Percentiles rank a stretch among this genome's conserved stretches.
These are phyloP conservation scores for Disparrhopalites patrizii DNA, from an alignment of 2,888 invertebrate genomes.

Conservation along the genomic window DNA sequence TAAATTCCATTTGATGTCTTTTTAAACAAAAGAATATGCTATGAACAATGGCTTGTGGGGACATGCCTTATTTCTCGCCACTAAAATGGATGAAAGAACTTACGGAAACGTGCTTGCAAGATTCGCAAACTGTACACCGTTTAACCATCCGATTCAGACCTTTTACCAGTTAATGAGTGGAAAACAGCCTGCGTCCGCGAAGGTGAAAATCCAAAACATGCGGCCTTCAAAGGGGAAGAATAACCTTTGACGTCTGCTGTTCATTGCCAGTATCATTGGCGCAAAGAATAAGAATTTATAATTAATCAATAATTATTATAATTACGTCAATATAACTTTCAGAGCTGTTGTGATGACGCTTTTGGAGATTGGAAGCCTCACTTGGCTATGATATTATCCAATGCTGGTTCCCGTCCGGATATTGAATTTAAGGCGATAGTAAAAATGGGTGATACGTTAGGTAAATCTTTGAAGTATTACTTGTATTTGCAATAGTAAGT, in stretches of 20 bases:
- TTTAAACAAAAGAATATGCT: slow-evolving; percentile 82
- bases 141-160: slow-evolving; percentile 86
- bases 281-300: no score
- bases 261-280: no score
- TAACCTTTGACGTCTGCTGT: neutral
- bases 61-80: slow-evolving; percentile 85
- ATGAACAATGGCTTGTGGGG: slow-evolving; percentile 87
- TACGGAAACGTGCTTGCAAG: slow-evolving; percentile 82
- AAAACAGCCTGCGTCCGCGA: slow-evolving; percentile 71
- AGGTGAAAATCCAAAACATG: slow-evolving; percentile 56
- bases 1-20: slow-evolving; percentile 24
- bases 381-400: slow-evolving; percentile 89
- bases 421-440: slow-evolving; percentile 70
- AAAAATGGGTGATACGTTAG: slow-evolving; percentile 64
- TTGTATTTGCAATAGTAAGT: neutral
- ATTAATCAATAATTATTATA: no score
- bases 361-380: slow-evolving; percentile 90
- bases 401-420: slow-evolving; percentile 66
- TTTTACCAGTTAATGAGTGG: slow-evolving; percentile 88
- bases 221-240: no score
- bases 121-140: slow-evolving; percentile 77
- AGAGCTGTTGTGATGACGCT: slow-evolving; percentile 55
- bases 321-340: no score
- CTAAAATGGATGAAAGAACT: slow-evolving; percentile 77
- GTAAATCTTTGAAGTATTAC: slow-evolving; percentile 50